phyloP scores from a whole-genome alignment of 2,888 invertebrate species.

The Caenorhabditis sp. region DNA sequence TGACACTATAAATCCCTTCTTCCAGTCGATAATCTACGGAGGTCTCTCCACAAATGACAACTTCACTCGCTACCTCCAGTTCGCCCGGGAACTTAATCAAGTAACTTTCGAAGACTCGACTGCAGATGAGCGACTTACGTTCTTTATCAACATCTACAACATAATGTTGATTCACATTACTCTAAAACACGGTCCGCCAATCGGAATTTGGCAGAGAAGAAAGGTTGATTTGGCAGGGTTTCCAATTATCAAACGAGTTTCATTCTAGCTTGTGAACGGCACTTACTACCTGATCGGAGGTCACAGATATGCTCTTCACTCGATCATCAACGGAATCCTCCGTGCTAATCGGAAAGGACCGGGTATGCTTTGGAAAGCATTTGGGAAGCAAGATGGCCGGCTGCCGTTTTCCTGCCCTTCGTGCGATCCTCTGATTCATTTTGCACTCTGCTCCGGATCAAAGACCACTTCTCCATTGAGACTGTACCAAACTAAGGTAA shows the following conservation, averaged over 20 bases:
- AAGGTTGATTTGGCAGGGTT: slow-evolving; percentile 79
- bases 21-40: slow-evolving; percentile 84
- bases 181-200: slow-evolving; percentile 84
- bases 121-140: slow-evolving; percentile 83
- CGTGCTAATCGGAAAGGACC: slow-evolving; percentile 84
- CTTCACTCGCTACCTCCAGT: slow-evolving; percentile 83
- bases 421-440: slow-evolving; percentile 85
- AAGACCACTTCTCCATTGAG: slow-evolving; percentile 85
- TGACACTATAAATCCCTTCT: background rate
- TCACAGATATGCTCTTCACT: slow-evolving; percentile 84
- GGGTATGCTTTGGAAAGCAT: slow-evolving; percentile 84
- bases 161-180: slow-evolving; percentile 85
- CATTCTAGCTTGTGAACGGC: slow-evolving; percentile 84
- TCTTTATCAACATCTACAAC: slow-evolving; percentile 85
- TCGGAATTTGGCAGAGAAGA: slow-evolving; percentile 84
- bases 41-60: slow-evolving; percentile 83
- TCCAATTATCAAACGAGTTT: no score
- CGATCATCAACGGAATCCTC: slow-evolving; percentile 85
- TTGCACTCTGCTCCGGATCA: slow-evolving; percentile 85
- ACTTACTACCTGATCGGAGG: slow-evolving; percentile 85
- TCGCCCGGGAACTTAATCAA: slow-evolving; percentile 83
- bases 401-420: slow-evolving; percentile 83
- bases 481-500: slow-evolving; percentile 84
- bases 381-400: slow-evolving; percentile 84
- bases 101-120: slow-evolving; percentile 74